Base-by-base conservation (phyloP, 2,888 invertebrate species). In the Noctua janthina region DNA sequence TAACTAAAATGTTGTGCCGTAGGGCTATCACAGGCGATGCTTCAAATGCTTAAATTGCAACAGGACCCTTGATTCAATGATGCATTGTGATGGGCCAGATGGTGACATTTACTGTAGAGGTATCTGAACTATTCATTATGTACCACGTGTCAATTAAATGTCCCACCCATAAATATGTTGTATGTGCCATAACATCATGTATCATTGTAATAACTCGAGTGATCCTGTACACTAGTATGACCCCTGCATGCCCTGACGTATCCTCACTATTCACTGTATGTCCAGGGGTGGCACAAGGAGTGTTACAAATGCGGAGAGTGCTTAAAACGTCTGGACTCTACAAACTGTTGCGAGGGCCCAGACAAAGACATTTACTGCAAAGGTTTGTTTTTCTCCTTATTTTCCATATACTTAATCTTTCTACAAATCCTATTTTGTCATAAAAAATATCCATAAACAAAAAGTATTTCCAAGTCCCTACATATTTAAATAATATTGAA, bases 321-420 rank as follows among this genome's bases (percentile, higher is more conserved):
- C 97, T 97, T 97, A 93, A 99, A 99, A 97, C 97, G 98, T 94
- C 97, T 99, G 97, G 99, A 99, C 97, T 99, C 99, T 90, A 98
- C 98, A 93, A 98, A 98, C 97, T 98, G 98, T 97, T 99, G 99
- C 96, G 99, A 99, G 97, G 99, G 99, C 93, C 98, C 99, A 92
- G 99, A 99, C 96, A 98, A 98, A 97, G 98, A 99, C 95, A 99
- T 99, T 97, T 99, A 99, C 97, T 99, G 99, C 97, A 99, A 98
- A 98, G 98, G 99, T 99, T 97, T 94, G 97, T 97, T 91, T 91
- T 85, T 79, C 15, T 79, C 85, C 82, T 72, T 74, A 79, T 78
- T 90, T 66, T 88, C 85, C 83, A 15, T n/a, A 46, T n/a, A 46
- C 87, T 86, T 79, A 87, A 82, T 83, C 49, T 78, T 20, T 70